Evolutionary conservation across 2,888 invertebrate species (phyloP).

Genomic region (Plagodis pulveraria): DNA sequence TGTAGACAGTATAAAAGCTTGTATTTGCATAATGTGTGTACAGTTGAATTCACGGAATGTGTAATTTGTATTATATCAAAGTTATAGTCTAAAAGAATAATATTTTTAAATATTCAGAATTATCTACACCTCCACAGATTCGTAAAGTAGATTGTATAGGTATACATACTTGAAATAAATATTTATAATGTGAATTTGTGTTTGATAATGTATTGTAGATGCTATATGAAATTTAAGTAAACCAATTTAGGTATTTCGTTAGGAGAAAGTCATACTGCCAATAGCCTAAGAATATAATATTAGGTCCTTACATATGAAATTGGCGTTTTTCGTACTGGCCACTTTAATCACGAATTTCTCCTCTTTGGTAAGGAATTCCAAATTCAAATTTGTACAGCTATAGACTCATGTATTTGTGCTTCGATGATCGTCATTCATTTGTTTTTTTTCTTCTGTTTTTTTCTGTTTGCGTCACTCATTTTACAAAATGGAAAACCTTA

Average conservation of each 20-base stretch:
- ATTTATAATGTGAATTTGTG: constrained; percentile 43
- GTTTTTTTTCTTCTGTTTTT: too few relatives aligned
- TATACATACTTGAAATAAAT: constrained; percentile 45
- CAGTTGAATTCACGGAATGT: constrained; percentile 31
- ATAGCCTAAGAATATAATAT: too few relatives aligned
- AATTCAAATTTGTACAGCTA: too few relatives aligned
- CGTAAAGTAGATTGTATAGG: constrained; percentile 43
- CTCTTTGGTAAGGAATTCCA: too few relatives aligned
- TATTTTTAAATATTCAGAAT: constrained; percentile 39
- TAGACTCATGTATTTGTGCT: too few relatives aligned
- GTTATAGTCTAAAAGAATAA: constrained; percentile 31
- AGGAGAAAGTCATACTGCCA: too few relatives aligned
- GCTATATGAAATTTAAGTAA: neutral
- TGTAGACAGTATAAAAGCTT: constrained; percentile 5
- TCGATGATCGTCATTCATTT: too few relatives aligned
- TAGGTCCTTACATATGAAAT: too few relatives aligned
- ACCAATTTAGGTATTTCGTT: neutral
- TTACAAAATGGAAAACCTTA: too few relatives aligned
- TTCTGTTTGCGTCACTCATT: too few relatives aligned
- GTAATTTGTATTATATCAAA: constrained; percentile 37
- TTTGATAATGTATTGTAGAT: constrained; percentile 24
- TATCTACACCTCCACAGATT: constrained; percentile 40
- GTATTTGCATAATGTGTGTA: constrained; percentile 25
- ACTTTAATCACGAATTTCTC: too few relatives aligned
- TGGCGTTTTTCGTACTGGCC: too few relatives aligned